A percentile compares a stretch with the other conserved stretches of the same genome.
Evolutionary conservation across 2,888 invertebrate genomes (phyloP).

Genomic region (Sericinus montela): DNA sequence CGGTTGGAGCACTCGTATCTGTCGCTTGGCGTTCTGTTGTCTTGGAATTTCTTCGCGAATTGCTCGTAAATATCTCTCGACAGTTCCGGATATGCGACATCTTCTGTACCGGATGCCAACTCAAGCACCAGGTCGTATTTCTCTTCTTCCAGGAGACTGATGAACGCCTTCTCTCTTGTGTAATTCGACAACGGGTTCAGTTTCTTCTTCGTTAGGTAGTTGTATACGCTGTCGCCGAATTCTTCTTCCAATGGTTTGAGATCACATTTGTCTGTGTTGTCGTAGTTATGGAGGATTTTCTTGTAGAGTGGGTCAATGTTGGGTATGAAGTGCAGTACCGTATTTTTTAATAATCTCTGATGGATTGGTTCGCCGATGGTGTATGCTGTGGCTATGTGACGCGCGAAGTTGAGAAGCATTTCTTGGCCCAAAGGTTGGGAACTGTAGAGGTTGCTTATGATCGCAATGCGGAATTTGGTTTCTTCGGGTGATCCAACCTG

Average conservation of each 20-base stretch:
- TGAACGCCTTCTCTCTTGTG: conserved; percentile 80
- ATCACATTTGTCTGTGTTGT: conserved; percentile 53
- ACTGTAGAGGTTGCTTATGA: conserved; percentile 91
- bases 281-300: conserved; percentile 47
- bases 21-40: conserved; percentile 53
- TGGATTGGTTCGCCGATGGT: conserved; percentile 83
- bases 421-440: conserved; percentile 92
- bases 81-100: conserved; percentile 74
- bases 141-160: conserved; percentile 81
- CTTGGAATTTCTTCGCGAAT: conserved; percentile 66
- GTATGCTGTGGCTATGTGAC: conserved; percentile 88
- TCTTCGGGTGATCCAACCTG: conserved; percentile 89
- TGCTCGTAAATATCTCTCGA: conserved; percentile 64
- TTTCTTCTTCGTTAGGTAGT: conserved; percentile 57
- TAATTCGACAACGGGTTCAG: conserved; percentile 61
- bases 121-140: conserved; percentile 86
- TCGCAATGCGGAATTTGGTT: conserved; percentile 88
- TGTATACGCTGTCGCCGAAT: conserved; percentile 83
- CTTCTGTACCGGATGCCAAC: conserved; percentile 85
- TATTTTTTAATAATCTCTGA: conserved; percentile 81
- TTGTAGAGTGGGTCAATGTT: conserved; percentile 56
- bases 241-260: conserved; percentile 69
- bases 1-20: conserved; percentile 45
- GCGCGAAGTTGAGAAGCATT: conserved; percentile 87
- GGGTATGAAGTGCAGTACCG: conserved; percentile 90